Evolutionary conservation across 2,113 vertebrate species (phyloP).

Genomic region (Columba livia): DNA sequence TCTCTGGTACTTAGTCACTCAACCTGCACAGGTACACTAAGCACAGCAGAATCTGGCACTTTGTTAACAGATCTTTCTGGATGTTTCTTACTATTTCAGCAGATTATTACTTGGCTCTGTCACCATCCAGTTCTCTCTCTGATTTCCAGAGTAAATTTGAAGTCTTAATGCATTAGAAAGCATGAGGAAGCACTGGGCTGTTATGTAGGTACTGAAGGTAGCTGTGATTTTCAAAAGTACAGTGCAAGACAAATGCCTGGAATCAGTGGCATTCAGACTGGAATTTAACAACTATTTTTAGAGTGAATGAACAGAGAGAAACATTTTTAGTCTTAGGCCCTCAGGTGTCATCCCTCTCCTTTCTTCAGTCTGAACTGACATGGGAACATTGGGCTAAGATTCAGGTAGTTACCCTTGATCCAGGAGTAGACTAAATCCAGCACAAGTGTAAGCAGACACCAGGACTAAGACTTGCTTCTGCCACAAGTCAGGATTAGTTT

Average conservation of each 20-base stretch:
- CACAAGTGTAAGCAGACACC: background rate
- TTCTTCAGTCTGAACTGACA: background rate
- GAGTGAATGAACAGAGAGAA: background rate
- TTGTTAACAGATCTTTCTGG: background rate
- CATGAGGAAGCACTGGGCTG: background rate
- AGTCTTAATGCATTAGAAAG: background rate
- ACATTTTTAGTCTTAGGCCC: background rate
- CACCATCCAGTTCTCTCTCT: background rate
- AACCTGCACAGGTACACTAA: background rate
- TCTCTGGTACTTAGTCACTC: background rate
- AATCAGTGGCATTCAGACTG: background rate
- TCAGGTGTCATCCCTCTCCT: background rate
- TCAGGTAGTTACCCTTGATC: background rate
- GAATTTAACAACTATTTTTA: background rate
- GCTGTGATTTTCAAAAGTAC: background rate
- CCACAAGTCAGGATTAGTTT: background rate
- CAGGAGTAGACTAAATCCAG: background rate
- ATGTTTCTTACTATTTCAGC: background rate
- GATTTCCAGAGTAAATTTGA: background rate
- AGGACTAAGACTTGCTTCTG: background rate
- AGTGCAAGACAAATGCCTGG: background rate
- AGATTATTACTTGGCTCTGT: background rate
- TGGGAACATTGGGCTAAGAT: background rate
- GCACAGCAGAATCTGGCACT: background rate
- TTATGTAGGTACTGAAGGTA: background rate